Evolutionary conservation across 2,888 invertebrate species (phyloP).

Genomic region (Phaedon cochleariae): DNA sequence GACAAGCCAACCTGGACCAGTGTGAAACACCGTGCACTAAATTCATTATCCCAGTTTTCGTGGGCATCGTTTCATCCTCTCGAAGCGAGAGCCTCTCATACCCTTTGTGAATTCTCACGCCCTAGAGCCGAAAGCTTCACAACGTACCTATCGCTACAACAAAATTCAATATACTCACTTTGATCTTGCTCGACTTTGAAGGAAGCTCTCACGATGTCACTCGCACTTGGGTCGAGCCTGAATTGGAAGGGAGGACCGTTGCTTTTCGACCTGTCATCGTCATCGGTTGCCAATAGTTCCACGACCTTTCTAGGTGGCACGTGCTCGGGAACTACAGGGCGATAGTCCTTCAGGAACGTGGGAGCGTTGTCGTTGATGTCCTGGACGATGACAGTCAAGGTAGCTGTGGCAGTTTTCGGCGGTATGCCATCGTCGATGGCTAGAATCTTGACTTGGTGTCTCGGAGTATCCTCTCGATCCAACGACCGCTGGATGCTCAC

Average conservation of each 20-base stretch:
- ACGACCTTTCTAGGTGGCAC: slow-evolving; percentile 91
- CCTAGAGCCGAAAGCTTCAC: not conserved
- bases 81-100: not conserved
- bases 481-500: slow-evolving; percentile 92
- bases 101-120: not conserved
- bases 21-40: not conserved
- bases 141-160: not conserved
- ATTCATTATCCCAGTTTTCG: not conserved
- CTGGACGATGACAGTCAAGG: slow-evolving; percentile 91
- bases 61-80: not conserved
- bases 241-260: slow-evolving; percentile 98
- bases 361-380: slow-evolving; percentile 97
- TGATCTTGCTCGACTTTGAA: slow-evolving; percentile 98
- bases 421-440: slow-evolving; percentile 95
- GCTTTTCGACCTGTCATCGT: slow-evolving; percentile 92
- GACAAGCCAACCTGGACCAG: not conserved
- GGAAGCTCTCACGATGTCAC: slow-evolving; percentile 91
- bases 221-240: slow-evolving; percentile 90
- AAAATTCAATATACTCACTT: slow-evolving; percentile 68
- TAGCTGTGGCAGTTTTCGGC: slow-evolving; percentile 92
- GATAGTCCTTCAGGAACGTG: slow-evolving; percentile 84
- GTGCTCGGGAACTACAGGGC: slow-evolving; percentile 93
- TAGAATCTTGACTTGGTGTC: slow-evolving; percentile 95
- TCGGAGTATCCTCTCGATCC: slow-evolving; percentile 93
- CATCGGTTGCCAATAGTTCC: slow-evolving; percentile 92